Percentiles rank a stretch among this genome's conserved stretches.
Evolutionary conservation across 2,888 invertebrate genomes (phyloP).

Genomic region (Xestia xanthographa): DNA sequence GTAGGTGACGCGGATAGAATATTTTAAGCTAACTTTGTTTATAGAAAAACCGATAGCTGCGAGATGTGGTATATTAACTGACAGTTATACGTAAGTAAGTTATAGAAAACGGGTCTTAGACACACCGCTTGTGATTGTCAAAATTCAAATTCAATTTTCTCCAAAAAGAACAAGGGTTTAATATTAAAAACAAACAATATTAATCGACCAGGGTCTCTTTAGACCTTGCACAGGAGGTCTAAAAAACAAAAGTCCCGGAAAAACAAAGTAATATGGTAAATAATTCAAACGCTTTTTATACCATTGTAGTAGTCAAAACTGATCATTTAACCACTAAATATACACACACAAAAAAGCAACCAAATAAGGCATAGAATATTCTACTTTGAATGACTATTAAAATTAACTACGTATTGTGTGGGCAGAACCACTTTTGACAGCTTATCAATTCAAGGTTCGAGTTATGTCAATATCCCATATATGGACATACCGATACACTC

Average conservation of each 20-base stretch:
- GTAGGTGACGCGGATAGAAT: no score
- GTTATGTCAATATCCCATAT: conserved; percentile 48
- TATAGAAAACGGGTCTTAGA: no score
- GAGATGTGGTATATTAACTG: no score
- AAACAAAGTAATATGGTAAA: neutral
- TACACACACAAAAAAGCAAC: conserved; percentile 41
- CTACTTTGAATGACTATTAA: conserved; percentile 36
- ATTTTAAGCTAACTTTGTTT: no score
- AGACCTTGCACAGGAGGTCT: neutral
- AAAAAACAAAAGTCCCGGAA: neutral
- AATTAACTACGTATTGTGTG: conserved; percentile 51
- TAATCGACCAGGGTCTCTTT: neutral
- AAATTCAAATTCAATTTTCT: no score
- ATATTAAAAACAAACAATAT: neutral
- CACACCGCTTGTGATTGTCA: neutral
- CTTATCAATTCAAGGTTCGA: conserved; percentile 56
- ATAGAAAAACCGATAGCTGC: no score
- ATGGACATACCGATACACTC: conserved; percentile 47
- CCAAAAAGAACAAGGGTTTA: neutral
- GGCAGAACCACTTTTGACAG: conserved; percentile 61
- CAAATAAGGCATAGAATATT: conserved; percentile 48
- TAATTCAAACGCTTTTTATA: neutral
- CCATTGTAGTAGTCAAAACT: conserved; percentile 16
- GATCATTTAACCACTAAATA: conserved; percentile 38
- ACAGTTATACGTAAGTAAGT: no score